Conservation (phyloP, 2,113 vertebrate genomes). For the Tragelaphus buxtoni region DNA sequence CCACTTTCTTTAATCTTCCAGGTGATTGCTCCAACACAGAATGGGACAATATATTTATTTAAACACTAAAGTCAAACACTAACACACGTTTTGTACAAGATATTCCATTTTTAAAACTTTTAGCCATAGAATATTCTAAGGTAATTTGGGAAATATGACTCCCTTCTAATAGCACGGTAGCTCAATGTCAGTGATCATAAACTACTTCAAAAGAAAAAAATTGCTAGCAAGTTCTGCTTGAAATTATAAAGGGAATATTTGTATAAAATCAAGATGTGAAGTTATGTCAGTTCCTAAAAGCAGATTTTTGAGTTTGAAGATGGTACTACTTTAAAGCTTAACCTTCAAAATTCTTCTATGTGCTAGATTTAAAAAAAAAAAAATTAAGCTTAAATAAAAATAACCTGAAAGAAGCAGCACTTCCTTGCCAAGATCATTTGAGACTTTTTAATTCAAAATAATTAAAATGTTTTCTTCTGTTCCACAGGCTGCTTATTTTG, state of each 20-base stretch:
- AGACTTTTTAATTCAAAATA: slow-evolving; percentile 37
- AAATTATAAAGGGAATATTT: slow-evolving; percentile 56
- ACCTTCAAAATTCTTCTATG: slow-evolving; percentile 57
- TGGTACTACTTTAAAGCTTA: slow-evolving; percentile 48
- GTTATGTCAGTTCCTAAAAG: slow-evolving; percentile 40
- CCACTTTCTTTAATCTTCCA: neutral
- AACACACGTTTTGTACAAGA: neutral
- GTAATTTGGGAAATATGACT: slow-evolving; percentile 30
- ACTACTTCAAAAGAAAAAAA: slow-evolving; percentile 54
- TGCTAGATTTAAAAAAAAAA: slow-evolving; percentile 34
- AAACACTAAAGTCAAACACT: slow-evolving; percentile 8
- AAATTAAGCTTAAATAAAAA: slow-evolving; percentile 37
- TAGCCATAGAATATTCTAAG: slow-evolving; percentile 27
- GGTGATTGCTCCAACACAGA: neutral
- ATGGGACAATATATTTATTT: slow-evolving; percentile 7
- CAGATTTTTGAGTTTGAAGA: slow-evolving; percentile 49
- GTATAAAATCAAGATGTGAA: slow-evolving; percentile 58
- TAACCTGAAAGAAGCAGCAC: slow-evolving; percentile 36
- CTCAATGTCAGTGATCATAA: slow-evolving; percentile 42
- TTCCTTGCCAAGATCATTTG: slow-evolving; percentile 51
- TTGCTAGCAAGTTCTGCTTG: slow-evolving; percentile 22
- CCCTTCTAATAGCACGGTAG: slow-evolving; percentile 25
- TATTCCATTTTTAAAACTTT: slow-evolving; percentile 22
- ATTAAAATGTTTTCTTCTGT: slow-evolving; percentile 59
- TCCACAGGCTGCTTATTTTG: slow-evolving; percentile 58